A percentile compares a stretch with the other conserved stretches of the same genome.
These are phyloP conservation scores for Cydia amplana DNA, from an alignment of 1,140 invertebrate species.

Conservation along the genomic window DNA sequence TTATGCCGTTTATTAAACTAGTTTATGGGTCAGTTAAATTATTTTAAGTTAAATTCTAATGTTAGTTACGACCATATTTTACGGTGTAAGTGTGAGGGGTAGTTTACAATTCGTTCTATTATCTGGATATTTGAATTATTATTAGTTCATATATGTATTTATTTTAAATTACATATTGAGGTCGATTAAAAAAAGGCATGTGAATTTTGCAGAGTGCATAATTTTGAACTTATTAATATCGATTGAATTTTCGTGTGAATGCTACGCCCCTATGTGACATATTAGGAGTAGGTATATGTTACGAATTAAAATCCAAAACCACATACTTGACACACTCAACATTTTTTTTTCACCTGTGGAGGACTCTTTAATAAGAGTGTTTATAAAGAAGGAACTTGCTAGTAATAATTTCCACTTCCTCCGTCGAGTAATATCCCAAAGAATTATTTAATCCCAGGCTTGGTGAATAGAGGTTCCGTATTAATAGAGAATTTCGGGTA, in stretches of 20 bases:
- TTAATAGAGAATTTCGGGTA: neutral
- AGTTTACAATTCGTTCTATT: neutral
- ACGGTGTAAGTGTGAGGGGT: neutral
- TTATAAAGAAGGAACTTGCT: too few species aligned
- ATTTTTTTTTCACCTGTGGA: too few species aligned
- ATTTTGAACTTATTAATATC: too few species aligned
- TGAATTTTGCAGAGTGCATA: too few species aligned
- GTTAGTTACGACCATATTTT: neutral
- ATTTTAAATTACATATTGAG: neutral
- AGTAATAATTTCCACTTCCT: slow-evolving; percentile 7
- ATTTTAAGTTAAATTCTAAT: neutral
- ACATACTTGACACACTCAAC: too few species aligned
- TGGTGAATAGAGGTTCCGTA: slow-evolving; percentile 3
- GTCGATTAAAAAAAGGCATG: too few species aligned
- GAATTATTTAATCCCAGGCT: neutral
- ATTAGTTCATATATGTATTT: neutral
- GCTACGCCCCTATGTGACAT: too few species aligned
- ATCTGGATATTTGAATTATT: neutral
- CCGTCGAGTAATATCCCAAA: neutral
- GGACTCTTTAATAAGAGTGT: too few species aligned
- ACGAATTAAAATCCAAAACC: too few species aligned
- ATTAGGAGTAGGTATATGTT: too few species aligned
- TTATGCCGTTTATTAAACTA: neutral
- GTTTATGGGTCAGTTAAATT: slow-evolving; percentile 17
- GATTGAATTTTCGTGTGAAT: too few species aligned